A percentile compares a stretch with the other conserved stretches of the same genome.
phyloP scores from a whole-genome alignment of 2,113 vertebrate genomes.

The sheep (Ovis aries) region DNA sequence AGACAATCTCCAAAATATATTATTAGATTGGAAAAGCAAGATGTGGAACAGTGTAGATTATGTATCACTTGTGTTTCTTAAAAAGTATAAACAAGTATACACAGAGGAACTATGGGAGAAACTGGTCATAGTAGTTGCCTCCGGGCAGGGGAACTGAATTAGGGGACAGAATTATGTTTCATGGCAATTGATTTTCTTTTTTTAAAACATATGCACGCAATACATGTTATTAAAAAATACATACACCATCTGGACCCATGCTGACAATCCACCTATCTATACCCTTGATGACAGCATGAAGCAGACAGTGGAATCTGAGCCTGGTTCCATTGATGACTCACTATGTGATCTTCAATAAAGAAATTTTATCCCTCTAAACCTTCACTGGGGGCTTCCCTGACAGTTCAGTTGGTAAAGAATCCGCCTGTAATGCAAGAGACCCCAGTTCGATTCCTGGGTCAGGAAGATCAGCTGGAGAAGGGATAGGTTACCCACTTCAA shows the following conservation, averaged over 20 bases:
- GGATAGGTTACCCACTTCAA: not conserved
- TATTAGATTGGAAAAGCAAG: not conserved
- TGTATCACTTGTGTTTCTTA: not conserved
- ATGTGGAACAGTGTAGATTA: not conserved
- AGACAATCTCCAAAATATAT: not conserved
- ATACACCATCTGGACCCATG: not conserved
- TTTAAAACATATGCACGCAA: not conserved
- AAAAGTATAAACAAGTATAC: not conserved
- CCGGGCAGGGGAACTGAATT: not conserved
- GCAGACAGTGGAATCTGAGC: not conserved
- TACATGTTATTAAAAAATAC: not conserved
- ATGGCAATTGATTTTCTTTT: not conserved
- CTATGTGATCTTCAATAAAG: not conserved
- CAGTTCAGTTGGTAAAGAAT: not conserved
- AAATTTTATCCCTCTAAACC: not conserved
- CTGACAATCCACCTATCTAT: rapidly evolving
- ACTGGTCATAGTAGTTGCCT: not conserved
- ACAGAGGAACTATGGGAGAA: not conserved
- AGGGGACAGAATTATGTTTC: not conserved
- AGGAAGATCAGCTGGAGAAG: not conserved
- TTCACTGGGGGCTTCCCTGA: not conserved
- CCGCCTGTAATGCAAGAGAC: not conserved
- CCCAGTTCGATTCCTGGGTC: not conserved
- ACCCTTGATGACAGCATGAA: rapidly evolving
- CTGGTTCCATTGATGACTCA: not conserved